Evolutionary conservation across 2,888 invertebrate genomes (phyloP).

Genomic region (Choristoneura rosaceana): DNA sequence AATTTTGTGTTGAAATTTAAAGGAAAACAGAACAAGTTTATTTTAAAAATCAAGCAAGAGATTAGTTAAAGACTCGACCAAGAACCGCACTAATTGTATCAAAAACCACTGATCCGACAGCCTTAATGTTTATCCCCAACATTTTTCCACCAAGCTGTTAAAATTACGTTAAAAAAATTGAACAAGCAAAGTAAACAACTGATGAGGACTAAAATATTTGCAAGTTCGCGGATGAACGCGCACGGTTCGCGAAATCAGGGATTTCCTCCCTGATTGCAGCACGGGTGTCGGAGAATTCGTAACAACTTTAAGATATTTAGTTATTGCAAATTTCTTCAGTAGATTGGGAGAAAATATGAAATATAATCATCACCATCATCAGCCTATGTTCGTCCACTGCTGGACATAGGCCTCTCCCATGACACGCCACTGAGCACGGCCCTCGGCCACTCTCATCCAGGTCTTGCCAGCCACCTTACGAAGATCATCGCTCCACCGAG

Average conservation of each 20-base stretch:
- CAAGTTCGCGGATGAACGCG: slow-evolving; percentile 65
- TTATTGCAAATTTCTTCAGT: slow-evolving; percentile 10
- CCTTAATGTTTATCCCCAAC: slow-evolving; percentile 21
- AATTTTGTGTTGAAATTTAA: too few relatives aligned
- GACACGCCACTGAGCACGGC: too few relatives aligned
- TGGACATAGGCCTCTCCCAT: too few relatives aligned
- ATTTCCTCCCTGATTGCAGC: slow-evolving; percentile 51
- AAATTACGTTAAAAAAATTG: slow-evolving; percentile 63
- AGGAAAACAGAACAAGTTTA: too few relatives aligned
- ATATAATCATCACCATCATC: too few relatives aligned
- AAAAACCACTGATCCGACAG: slow-evolving; percentile 20
- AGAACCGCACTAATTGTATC: slow-evolving; percentile 11
- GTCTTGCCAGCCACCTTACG: too few relatives aligned
- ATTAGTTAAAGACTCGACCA: too few relatives aligned
- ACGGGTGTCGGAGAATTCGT: slow-evolving; percentile 11
- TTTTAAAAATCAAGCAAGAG: too few relatives aligned
- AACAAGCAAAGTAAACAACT: slow-evolving; percentile 76
- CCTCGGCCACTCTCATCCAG: too few relatives aligned
- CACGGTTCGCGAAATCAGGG: slow-evolving; percentile 52
- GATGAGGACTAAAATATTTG: slow-evolving; percentile 79
- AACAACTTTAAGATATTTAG: slow-evolving; percentile 11
- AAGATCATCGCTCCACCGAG: too few relatives aligned
- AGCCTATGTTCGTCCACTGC: too few relatives aligned
- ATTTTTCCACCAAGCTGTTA: slow-evolving; percentile 14
- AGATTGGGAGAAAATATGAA: not conserved